These are phyloP conservation scores for Ceriagrion tenellum DNA, from an alignment of 2,888 invertebrate species.

Conservation along the genomic window DNA sequence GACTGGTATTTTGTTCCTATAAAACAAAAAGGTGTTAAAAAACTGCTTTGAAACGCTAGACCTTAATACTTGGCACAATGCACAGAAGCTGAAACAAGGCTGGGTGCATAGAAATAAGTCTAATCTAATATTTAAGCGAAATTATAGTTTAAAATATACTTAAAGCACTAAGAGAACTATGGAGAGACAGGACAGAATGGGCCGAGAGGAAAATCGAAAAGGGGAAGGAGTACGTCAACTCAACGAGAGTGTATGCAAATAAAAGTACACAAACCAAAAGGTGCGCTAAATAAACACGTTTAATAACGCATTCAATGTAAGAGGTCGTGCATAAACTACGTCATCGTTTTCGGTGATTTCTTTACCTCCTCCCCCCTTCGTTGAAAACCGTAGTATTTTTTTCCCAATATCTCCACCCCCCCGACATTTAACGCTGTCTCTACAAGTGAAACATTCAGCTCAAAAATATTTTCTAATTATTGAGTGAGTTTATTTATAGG, in stretches of 20 bases:
- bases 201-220: slow-evolving; percentile 22
- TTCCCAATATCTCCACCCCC: no score
- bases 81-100: not conserved
- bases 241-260: not conserved
- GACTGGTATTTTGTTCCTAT: slow-evolving; percentile 76
- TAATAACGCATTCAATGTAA: no score
- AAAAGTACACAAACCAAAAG: not conserved
- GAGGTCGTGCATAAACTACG: no score
- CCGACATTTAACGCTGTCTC: no score
- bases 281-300: not conserved
- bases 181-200: slow-evolving; percentile 23
- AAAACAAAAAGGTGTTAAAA: slow-evolving; percentile 71
- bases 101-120: no score
- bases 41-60: not conserved
- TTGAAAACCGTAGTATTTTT: no score
- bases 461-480: no score
- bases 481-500: no score
- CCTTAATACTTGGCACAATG: not conserved
- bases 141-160: not conserved
- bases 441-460: no score
- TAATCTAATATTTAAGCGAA: not conserved
- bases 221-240: not conserved
- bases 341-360: no score
- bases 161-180: not conserved
- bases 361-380: no score